Conservation (phyloP, 1,140 invertebrate genomes). For the Glossosoma conforme region DNA sequence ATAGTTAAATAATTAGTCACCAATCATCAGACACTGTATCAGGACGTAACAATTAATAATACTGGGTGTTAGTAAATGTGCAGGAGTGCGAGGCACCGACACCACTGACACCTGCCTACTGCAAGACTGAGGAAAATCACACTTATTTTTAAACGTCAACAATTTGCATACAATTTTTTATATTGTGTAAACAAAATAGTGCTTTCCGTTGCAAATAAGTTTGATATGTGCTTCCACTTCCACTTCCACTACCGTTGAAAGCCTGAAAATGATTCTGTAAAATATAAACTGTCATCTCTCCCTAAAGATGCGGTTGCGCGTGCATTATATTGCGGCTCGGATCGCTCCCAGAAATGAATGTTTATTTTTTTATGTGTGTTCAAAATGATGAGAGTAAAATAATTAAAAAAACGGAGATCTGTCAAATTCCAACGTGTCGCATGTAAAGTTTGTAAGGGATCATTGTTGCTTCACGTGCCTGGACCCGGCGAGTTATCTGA, state of each 20-base stretch:
- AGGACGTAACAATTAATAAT: no score
- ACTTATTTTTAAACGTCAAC: constrained; percentile 22
- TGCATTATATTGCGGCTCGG: no score
- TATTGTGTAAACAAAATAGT: no score
- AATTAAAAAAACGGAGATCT: neutral
- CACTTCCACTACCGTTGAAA: constrained; percentile 19
- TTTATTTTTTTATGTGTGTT: neutral
- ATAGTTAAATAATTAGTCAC: no score
- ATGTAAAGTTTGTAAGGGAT: constrained; percentile 1
- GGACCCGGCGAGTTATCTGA: neutral
- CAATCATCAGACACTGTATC: no score
- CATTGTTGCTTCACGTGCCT: neutral
- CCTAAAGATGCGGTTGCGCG: no score
- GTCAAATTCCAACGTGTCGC: constrained; percentile 12
- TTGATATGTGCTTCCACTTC: constrained; percentile 23
- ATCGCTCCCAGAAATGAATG: neutral
- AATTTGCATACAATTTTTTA: constrained; percentile 12
- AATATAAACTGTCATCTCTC: no score
- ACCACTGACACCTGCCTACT: no score
- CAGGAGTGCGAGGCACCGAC: no score
- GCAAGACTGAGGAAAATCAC: constrained; percentile 25
- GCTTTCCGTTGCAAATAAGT: constrained; percentile 19
- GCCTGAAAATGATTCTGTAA: no score
- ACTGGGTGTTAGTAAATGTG: no score
- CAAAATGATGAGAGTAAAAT: neutral